phyloP scores from a whole-genome alignment of 2,113 vertebrate genomes.

The Mellivora capensis region DNA sequence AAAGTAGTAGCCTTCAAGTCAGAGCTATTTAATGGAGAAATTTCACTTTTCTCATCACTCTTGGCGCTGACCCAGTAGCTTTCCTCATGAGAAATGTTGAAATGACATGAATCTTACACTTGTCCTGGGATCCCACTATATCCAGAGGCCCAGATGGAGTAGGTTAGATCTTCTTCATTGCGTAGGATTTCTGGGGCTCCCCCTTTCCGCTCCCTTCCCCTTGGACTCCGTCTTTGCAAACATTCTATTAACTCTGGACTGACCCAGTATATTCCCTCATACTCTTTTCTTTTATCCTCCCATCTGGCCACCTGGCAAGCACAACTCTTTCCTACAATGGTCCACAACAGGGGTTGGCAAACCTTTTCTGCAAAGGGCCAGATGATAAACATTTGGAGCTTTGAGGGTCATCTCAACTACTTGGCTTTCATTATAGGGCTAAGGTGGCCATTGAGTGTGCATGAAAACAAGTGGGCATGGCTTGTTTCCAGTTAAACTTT shows the following conservation, averaged over 20 bases:
- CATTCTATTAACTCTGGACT: background rate
- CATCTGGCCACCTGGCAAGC: background rate
- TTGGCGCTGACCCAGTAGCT: no score
- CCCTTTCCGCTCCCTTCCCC: no score
- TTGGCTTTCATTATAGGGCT: background rate
- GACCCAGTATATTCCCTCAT: fast-evolving
- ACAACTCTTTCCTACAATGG: background rate
- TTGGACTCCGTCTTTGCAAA: background rate
- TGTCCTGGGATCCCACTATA: background rate
- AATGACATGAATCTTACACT: background rate
- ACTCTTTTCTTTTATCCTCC: background rate
- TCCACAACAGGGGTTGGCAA: background rate
- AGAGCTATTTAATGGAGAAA: background rate
- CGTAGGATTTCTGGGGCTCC: no score
- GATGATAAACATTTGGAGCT: background rate
- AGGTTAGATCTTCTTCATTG: background rate
- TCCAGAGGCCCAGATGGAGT: background rate
- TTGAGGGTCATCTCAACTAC: background rate
- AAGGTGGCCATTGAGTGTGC: background rate
- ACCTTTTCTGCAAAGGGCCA: background rate
- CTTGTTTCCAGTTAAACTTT: background rate
- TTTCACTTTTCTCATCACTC: background rate
- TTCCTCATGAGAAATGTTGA: background rate
- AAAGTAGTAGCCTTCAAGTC: background rate
- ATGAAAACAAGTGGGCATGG: background rate